These are phyloP conservation scores for Molorchus minor DNA, from an alignment of 2,888 invertebrate species.

Conservation along the genomic window DNA sequence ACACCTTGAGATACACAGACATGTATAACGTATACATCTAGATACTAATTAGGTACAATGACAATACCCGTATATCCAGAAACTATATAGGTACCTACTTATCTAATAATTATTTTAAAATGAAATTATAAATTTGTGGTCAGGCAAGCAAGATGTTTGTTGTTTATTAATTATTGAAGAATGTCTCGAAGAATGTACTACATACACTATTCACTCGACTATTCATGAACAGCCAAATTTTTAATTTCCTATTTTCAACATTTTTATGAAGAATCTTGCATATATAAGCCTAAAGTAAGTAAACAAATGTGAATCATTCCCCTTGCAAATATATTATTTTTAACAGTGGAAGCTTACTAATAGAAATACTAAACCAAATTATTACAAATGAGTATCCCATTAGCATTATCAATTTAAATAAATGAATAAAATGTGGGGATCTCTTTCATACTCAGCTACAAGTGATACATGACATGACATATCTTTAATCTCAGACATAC, in stretches of 20 bases:
- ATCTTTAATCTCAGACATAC: conserved; percentile 28
- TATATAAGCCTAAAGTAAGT: not conserved
- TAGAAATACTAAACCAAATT: not conserved
- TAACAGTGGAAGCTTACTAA: not conserved
- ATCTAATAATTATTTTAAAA: too few species aligned
- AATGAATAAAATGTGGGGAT: conserved; percentile 20
- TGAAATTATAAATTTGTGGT: too few species aligned
- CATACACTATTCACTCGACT: not conserved
- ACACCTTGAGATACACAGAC: too few species aligned
- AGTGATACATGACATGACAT: conserved; percentile 27
- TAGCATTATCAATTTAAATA: conserved; percentile 10
- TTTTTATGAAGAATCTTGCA: not conserved
- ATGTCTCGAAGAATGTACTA: not conserved
- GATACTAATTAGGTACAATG: too few species aligned
- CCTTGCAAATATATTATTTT: not conserved
- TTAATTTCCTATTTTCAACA: not conserved
- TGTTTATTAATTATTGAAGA: too few species aligned
- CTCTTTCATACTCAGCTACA: conserved; percentile 30
- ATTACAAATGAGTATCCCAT: not conserved
- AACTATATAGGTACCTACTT: too few species aligned
- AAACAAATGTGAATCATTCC: not conserved
- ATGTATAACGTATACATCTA: too few species aligned
- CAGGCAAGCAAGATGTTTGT: too few species aligned
- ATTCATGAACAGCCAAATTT: not conserved
- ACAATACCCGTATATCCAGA: too few species aligned